Evolutionary conservation across 2,888 invertebrate species (phyloP).

Genomic region (Drosophila algonquin): DNA sequence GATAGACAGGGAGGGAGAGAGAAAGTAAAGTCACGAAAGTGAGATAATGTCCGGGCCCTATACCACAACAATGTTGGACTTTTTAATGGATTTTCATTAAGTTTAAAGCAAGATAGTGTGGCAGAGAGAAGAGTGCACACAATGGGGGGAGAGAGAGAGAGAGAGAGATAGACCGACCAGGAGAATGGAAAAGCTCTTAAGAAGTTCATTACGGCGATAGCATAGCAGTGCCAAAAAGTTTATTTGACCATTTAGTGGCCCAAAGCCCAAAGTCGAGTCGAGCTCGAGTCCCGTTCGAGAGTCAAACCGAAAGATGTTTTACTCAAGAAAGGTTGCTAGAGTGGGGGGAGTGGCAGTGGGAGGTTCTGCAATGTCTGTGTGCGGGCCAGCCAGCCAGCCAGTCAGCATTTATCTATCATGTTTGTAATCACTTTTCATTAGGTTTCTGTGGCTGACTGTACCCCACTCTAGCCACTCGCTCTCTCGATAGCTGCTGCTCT

Average conservation of each 20-base stretch:
- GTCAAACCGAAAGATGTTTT: constrained; percentile 66
- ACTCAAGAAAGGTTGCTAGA: constrained; percentile 52
- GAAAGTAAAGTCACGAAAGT: constrained; percentile 19
- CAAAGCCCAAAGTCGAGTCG: constrained; percentile 22
- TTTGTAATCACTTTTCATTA: constrained; percentile 80
- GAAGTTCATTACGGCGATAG: constrained; percentile 77
- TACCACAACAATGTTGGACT: constrained; percentile 70
- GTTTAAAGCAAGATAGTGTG: constrained; percentile 37
- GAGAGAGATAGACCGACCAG: constrained; percentile 14
- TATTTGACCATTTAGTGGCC: constrained; percentile 79
- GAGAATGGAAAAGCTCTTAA: constrained; percentile 72
- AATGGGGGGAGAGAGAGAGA: background rate
- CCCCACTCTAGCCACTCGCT: background rate
- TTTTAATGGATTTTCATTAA: constrained; percentile 80
- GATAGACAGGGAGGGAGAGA: constrained; percentile 4
- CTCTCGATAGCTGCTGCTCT: background rate
- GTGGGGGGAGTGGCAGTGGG: background rate
- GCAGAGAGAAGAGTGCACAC: background rate
- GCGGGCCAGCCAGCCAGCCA: constrained; percentile 9
- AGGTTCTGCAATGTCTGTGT: constrained; percentile 12
- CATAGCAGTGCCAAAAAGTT: constrained; percentile 73
- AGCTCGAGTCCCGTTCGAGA: background rate
- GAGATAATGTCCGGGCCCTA: constrained; percentile 36
- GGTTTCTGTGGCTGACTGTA: constrained; percentile 66
- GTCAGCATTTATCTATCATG: constrained; percentile 76